These are phyloP conservation scores for Drosophila serrata DNA, from an alignment of 1,140 invertebrate species.

Conservation along the genomic window DNA sequence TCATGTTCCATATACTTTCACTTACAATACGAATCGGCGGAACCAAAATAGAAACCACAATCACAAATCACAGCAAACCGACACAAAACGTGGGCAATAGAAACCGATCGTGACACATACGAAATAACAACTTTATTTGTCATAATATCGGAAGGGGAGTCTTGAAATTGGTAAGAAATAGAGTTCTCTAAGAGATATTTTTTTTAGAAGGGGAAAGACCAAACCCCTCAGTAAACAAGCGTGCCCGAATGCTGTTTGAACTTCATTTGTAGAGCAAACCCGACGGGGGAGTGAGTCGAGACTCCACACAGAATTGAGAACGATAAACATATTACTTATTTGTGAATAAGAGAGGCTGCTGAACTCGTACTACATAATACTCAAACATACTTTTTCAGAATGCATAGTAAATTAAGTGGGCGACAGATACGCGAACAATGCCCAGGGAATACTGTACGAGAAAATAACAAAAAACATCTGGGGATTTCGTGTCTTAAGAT, in stretches of 20 bases:
- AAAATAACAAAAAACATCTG: slow-evolving; percentile 36
- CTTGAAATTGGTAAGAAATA: background rate
- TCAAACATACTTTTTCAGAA: slow-evolving; percentile 21
- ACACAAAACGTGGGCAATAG: slow-evolving; percentile 32
- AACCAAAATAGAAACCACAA: slow-evolving; percentile 80
- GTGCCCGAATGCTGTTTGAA: slow-evolving; percentile 68
- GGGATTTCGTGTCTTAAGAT: slow-evolving; percentile 15
- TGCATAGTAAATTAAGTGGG: slow-evolving; percentile 66
- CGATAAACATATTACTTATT: slow-evolving; percentile 49
- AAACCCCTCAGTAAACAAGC: slow-evolving; percentile 55
- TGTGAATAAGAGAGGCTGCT: slow-evolving; percentile 11
- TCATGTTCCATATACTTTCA: slow-evolving; percentile 69
- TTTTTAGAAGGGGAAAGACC: slow-evolving; percentile 2
- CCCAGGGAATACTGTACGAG: slow-evolving; percentile 14
- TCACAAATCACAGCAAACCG: slow-evolving; percentile 56
- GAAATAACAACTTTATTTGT: slow-evolving; percentile 72
- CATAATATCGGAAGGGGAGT: slow-evolving; percentile 16
- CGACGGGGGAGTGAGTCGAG: slow-evolving; percentile 1
- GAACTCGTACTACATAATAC: slow-evolving; percentile 7
- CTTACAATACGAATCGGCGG: slow-evolving; percentile 67
- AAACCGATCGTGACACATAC: slow-evolving; percentile 65
- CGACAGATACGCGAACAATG: slow-evolving; percentile 43
- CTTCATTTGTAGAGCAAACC: slow-evolving; percentile 59
- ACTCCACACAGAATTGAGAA: slow-evolving; percentile 36
- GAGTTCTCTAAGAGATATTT: background rate